phyloP scores from a whole-genome alignment of 2,888 invertebrate genomes.

The Callosobruchus maculatus region DNA sequence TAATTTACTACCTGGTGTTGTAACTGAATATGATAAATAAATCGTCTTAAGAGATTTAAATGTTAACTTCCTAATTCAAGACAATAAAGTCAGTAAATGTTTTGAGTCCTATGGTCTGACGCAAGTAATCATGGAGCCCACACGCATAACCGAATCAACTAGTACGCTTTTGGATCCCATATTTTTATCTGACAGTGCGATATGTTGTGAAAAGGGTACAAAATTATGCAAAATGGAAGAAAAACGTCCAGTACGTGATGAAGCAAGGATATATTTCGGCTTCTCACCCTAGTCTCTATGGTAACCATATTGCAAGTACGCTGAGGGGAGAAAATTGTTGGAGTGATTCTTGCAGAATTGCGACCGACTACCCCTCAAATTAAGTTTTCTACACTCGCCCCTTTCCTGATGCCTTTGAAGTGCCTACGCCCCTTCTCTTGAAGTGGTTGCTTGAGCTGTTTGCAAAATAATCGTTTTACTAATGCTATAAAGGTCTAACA shows the following conservation, averaged over 20 bases:
- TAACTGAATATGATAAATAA: not conserved
- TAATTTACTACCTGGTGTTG: not conserved
- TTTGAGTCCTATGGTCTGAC: not conserved
- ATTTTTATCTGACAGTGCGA: not conserved
- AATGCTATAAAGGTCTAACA: not conserved
- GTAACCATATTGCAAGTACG: not conserved
- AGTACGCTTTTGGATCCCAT: conserved; percentile 3
- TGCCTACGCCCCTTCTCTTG: not conserved
- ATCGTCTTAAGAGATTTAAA: conserved; percentile 4
- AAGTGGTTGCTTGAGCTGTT: not conserved
- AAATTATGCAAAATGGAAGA: too few species aligned
- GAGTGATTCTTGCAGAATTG: not conserved
- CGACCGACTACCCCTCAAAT: not conserved
- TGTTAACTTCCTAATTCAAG: not conserved
- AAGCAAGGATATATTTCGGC: not conserved
- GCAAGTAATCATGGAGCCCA: conserved; percentile 4
- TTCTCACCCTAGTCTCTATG: not conserved
- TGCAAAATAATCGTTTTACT: not conserved
- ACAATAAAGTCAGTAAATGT: conserved; percentile 3
- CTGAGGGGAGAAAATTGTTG: not conserved
- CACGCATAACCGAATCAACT: not conserved
- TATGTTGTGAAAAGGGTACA: not conserved
- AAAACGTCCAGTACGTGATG: too few species aligned
- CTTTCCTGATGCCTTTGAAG: not conserved
- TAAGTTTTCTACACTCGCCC: not conserved